phyloP scores from a whole-genome alignment of 2,888 invertebrate genomes.

The Cenopis cana region DNA sequence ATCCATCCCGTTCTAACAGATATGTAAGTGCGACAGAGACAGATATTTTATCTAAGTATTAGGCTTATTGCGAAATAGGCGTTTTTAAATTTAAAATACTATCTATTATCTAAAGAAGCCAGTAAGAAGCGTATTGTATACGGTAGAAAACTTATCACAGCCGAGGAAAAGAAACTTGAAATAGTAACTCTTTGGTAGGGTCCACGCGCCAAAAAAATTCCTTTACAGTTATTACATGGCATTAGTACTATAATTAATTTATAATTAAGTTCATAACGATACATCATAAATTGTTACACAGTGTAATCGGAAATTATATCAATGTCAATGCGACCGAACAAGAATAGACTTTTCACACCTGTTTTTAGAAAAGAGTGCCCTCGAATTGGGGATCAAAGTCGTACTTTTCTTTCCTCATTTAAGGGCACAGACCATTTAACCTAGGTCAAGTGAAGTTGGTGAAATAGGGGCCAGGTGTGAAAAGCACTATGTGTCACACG shows the following conservation, averaged over 20 bases:
- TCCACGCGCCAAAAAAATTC: conserved; percentile 19
- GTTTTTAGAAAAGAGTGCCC: too few species aligned
- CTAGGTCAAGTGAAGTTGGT: too few species aligned
- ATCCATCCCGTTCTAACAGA: not conserved
- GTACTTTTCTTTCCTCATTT: too few species aligned
- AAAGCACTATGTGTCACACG: too few species aligned
- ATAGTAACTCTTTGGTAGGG: conserved; percentile 41
- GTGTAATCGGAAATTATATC: not conserved
- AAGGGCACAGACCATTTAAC: too few species aligned
- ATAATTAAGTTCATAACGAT: not conserved
- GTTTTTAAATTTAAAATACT: not conserved
- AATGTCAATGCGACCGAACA: not conserved
- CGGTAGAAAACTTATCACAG: conserved; percentile 49
- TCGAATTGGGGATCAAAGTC: too few species aligned
- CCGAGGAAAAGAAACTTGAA: conserved; percentile 50
- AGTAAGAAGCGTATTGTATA: conserved; percentile 39
- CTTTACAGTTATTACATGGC: not conserved
- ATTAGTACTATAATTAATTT: too few species aligned
- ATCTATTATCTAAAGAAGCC: conserved; percentile 3
- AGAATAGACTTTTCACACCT: not conserved
- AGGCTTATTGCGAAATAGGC: not conserved
- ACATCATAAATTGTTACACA: too few species aligned
- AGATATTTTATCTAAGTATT: not conserved
- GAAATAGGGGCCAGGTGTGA: too few species aligned
- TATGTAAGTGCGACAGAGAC: not conserved